Evolutionary conservation across 37 sponge, comb jelly and placozoan genomes (phyloP).

Genomic region (Diacarnus erythraeanus): DNA sequence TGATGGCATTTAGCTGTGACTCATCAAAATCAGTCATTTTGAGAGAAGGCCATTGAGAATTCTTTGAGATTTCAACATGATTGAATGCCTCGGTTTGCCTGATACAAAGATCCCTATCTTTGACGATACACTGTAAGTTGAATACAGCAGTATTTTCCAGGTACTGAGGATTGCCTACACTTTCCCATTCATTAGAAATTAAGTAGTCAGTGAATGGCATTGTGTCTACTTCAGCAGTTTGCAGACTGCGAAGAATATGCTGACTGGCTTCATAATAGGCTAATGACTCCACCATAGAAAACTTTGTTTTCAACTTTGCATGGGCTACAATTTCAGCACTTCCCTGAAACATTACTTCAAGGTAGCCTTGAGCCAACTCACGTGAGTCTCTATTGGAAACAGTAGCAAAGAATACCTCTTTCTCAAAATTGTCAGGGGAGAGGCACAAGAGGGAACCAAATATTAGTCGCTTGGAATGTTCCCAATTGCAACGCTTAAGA

Average conservation of each 20-base stretch:
- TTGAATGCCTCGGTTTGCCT: not conserved
- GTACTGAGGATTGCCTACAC: constrained; percentile 42
- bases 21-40: constrained; percentile 44
- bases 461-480: constrained; percentile 67
- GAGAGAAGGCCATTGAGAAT: constrained; percentile 35
- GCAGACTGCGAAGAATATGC: constrained; percentile 70
- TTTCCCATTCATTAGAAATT: constrained; percentile 37
- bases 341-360: constrained; percentile 51
- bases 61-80: constrained; percentile 26
- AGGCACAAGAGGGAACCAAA: constrained; percentile 87
- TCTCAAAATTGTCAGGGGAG: constrained; percentile 48
- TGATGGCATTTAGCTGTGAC: constrained; percentile 77
- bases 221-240: constrained; percentile 66
- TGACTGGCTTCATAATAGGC: constrained; percentile 89
- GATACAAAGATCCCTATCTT: not conserved
- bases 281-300: constrained; percentile 75
- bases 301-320: constrained; percentile 7
- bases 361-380: constrained; percentile 41
- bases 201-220: constrained; percentile 74
- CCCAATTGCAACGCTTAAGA: constrained; percentile 55
- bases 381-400: constrained; percentile 68
- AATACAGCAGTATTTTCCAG: not conserved
- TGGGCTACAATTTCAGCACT: not conserved
- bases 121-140: not conserved
- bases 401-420: constrained; percentile 57